A percentile compares a stretch with the other conserved stretches of the same genome.
Conservation (phyloP, 1,140 invertebrate species). For the Bombus breviceps region DNA sequence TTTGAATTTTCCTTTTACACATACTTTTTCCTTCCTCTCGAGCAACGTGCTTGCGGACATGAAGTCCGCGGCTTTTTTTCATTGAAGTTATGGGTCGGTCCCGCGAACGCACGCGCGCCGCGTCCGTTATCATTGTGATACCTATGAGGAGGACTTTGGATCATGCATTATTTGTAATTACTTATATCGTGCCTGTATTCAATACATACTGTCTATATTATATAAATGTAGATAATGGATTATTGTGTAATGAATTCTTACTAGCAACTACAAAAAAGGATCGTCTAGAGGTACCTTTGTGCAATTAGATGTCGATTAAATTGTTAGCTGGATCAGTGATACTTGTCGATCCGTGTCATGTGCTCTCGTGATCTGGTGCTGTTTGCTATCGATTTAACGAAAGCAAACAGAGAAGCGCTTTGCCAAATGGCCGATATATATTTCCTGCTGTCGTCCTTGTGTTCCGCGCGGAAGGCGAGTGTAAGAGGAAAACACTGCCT, state of each 20-base stretch:
- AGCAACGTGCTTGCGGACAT: conserved; percentile 64
- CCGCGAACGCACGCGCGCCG: conserved; percentile 40
- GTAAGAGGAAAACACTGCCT: conserved; percentile 64
- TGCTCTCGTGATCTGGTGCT: conserved; percentile 71
- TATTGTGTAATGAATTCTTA: conserved; percentile 72
- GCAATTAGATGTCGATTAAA: conserved; percentile 70
- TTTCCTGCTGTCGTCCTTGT: conserved; percentile 52
- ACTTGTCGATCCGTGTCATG: conserved; percentile 54
- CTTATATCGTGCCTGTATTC: conserved; percentile 81
- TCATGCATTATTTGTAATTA: conserved; percentile 78
- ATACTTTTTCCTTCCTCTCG: conserved; percentile 55
- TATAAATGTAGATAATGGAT: conserved; percentile 76
- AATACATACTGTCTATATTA: conserved; percentile 77
- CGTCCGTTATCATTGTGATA: conserved; percentile 78
- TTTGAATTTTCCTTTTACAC: conserved; percentile 58
- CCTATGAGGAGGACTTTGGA: conserved; percentile 72
- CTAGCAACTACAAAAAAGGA: conserved; percentile 60
- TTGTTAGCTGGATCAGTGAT: conserved; percentile 58
- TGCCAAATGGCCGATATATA: conserved; percentile 62
- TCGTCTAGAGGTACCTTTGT: conserved; percentile 70
- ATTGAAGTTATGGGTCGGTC: conserved; percentile 46
- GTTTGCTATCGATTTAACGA: conserved; percentile 41
- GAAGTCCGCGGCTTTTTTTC: conserved; percentile 70
- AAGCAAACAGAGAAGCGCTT: conserved; percentile 2
- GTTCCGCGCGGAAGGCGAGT: conserved; percentile 15